Evolutionary conservation across 1,140 invertebrate genomes (phyloP).

Genomic region (Dinoponera quadriceps): DNA sequence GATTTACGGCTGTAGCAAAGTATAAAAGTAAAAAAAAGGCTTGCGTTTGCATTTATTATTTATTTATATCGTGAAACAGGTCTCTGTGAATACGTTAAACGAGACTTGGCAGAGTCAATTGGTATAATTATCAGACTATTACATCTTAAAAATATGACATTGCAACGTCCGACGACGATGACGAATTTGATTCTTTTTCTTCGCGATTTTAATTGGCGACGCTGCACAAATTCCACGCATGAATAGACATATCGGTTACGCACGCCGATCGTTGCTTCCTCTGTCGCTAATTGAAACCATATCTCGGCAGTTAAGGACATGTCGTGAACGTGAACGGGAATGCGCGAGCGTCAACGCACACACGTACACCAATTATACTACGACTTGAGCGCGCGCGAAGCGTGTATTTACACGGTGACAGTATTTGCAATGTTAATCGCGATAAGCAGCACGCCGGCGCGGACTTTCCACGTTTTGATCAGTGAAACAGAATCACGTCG

Average conservation of each 20-base stretch:
- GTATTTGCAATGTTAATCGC: conserved; percentile 47
- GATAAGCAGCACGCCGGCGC: background rate
- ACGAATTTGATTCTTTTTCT: background rate
- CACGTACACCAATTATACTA: background rate
- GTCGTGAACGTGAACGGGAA: background rate
- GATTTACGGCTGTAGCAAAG: background rate
- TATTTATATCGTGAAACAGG: background rate
- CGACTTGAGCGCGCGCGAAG: background rate
- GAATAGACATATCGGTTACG: background rate
- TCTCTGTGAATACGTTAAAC: background rate
- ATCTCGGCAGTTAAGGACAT: background rate
- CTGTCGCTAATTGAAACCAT: background rate
- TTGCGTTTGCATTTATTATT: conserved; percentile 8
- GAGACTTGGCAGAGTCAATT: background rate
- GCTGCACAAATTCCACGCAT: background rate
- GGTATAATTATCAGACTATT: background rate
- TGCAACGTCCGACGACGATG: no score
- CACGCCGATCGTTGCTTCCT: background rate
- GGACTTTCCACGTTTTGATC: background rate
- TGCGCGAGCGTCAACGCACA: background rate
- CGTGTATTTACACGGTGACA: background rate
- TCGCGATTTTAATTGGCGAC: background rate
- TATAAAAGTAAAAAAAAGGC: background rate
- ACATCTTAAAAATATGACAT: background rate
- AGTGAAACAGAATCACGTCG: background rate